A percentile compares a stretch with the other conserved stretches of the same genome.
phyloP scores from a whole-genome alignment of 2,797 vertebrate genomes.

The Amblyraja radiata region DNA sequence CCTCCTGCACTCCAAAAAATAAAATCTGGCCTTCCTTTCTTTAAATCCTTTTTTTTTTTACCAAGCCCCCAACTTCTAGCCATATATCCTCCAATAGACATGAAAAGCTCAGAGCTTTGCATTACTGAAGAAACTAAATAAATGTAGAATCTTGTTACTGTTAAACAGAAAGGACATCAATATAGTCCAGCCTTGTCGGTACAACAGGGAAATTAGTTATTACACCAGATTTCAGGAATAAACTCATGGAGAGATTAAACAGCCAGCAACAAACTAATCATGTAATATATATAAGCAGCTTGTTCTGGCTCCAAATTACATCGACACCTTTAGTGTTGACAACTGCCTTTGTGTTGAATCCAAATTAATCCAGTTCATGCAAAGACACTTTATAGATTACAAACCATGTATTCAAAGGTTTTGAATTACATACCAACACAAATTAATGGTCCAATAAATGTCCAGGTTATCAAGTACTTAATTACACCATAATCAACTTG shows the following conservation, averaged over 20 bases:
- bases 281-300: not conserved
- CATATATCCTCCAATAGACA: not conserved
- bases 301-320: not conserved
- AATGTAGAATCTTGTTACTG: not conserved
- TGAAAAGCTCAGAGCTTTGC: not conserved
- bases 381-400: not conserved
- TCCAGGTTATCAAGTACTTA: not conserved
- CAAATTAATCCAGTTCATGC: not conserved
- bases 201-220: not conserved
- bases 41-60: not conserved
- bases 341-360: not conserved
- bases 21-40: not conserved
- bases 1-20: too few species aligned
- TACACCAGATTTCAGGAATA: not conserved
- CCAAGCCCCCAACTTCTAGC: too few species aligned
- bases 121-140: not conserved
- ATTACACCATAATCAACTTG: slow-evolving; percentile 23
- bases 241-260: not conserved
- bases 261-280: not conserved
- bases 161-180: not conserved
- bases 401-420: not conserved
- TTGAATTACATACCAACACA: not conserved
- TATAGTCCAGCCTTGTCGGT: not conserved
- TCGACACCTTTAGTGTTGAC: not conserved
- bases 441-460: not conserved